phyloP scores from a whole-genome alignment of 2,888 invertebrate genomes.

The Crocallis elinguaria region DNA sequence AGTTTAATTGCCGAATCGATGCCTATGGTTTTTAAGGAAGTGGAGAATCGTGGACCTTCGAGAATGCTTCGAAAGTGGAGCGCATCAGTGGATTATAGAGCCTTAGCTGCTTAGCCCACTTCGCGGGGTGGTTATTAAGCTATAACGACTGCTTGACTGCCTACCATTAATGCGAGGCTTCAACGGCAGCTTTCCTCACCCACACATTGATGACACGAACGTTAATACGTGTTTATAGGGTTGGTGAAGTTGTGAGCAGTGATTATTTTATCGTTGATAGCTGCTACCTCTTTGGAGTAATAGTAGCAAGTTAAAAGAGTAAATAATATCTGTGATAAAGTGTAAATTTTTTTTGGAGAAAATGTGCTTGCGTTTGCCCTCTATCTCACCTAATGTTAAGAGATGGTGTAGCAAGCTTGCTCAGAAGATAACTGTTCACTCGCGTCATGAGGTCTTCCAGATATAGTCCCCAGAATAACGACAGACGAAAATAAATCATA shows the following conservation, averaged over 20 bases:
- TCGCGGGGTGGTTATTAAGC: conserved; percentile 38
- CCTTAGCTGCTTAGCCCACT: conserved; percentile 22
- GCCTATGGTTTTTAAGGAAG: conserved; percentile 12
- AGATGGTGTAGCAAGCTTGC: too few relatives aligned
- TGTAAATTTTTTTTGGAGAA: too few relatives aligned
- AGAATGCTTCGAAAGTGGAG: conserved; percentile 23
- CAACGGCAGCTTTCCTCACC: conserved; percentile 41
- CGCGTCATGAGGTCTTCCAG: too few relatives aligned
- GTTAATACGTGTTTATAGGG: conserved; percentile 11
- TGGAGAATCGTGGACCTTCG: conserved; percentile 7
- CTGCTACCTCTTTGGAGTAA: too few relatives aligned
- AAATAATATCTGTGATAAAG: too few relatives aligned
- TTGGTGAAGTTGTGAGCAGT: conserved; percentile 9
- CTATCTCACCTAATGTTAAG: too few relatives aligned
- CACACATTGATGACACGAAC: conserved; percentile 27
- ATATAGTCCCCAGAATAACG: too few relatives aligned
- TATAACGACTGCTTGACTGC: conserved; percentile 29
- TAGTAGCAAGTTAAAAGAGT: too few relatives aligned
- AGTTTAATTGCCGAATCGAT: conserved; percentile 4
- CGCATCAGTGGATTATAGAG: conserved; percentile 26
- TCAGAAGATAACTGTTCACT: too few relatives aligned
- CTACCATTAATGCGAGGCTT: conserved; percentile 32
- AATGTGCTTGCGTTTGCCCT: too few relatives aligned
- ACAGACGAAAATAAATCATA: too few relatives aligned
- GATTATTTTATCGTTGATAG: too few relatives aligned